Percentiles rank a stretch among this genome's conserved stretches.
phyloP scores from a whole-genome alignment of 2,888 invertebrate species.

The Melolontha melolontha region DNA sequence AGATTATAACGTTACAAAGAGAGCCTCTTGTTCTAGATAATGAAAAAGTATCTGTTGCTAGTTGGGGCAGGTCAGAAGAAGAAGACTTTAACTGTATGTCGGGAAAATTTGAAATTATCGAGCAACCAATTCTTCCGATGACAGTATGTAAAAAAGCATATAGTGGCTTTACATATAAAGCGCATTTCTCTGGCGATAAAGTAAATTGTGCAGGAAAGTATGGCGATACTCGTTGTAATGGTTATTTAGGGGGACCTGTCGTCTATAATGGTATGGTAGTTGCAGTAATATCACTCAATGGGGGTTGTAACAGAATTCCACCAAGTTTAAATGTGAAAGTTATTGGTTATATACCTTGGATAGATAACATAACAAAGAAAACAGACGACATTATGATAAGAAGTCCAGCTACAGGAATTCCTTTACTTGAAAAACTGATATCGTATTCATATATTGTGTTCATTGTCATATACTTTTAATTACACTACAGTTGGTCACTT shows the following conservation, averaged over 20 bases:
- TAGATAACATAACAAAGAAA: not conserved
- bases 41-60: not conserved
- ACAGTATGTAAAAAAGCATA: not conserved
- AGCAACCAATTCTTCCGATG: not conserved
- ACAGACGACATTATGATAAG: not conserved
- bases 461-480: too few relatives aligned
- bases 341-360: constrained; percentile 1
- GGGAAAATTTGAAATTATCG: not conserved
- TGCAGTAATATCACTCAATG: constrained; percentile 14
- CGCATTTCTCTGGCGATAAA: not conserved
- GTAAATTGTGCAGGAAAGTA: constrained; percentile 15
- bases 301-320: not conserved
- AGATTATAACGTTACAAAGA: not conserved
- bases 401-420: not conserved
- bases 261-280: not conserved
- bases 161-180: not conserved
- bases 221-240: not conserved
- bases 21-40: not conserved
- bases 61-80: constrained; percentile 7
- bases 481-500: too few relatives aligned
- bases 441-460: too few relatives aligned
- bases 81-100: not conserved
- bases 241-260: constrained; percentile 1
- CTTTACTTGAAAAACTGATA: too few relatives aligned
- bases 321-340: constrained; percentile 13